Conservation (phyloP, 2,888 invertebrate species). For the Dasypolia templi region DNA sequence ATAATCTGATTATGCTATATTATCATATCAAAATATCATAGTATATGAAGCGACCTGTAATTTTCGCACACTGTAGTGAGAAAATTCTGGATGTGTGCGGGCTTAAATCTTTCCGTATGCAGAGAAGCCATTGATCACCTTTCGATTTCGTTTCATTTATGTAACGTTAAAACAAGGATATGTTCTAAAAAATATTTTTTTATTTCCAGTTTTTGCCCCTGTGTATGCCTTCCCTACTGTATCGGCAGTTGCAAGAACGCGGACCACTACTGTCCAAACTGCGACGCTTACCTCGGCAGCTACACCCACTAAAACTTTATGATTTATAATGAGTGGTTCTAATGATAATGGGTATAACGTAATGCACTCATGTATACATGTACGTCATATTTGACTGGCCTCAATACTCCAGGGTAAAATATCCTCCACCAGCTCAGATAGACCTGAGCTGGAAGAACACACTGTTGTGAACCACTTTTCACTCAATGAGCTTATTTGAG, state of each 20-base stretch:
- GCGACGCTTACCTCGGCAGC: slow-evolving; percentile 89
- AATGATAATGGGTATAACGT: background rate
- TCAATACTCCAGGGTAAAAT: background rate
- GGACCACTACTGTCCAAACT: slow-evolving; percentile 90
- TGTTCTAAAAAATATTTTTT: background rate
- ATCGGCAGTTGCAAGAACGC: slow-evolving; percentile 88
- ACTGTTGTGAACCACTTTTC: background rate
- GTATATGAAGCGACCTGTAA: background rate
- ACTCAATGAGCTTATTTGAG: background rate
- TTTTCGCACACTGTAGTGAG: background rate
- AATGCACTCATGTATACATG: background rate
- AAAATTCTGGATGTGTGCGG: background rate
- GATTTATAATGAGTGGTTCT: background rate
- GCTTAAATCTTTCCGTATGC: background rate
- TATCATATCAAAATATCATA: too few species aligned
- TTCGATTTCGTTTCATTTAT: slow-evolving; percentile 27
- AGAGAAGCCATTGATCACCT: background rate
- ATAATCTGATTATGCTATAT: too few species aligned
- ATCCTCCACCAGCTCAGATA: background rate
- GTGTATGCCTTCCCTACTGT: slow-evolving; percentile 90
- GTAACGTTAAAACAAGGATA: background rate
- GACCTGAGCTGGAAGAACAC: background rate
- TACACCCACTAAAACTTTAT: slow-evolving; percentile 66
- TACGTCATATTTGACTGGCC: background rate
- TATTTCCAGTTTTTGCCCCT: slow-evolving; percentile 88